Evolutionary conservation across 23 tunicate genomes (phyloP), one percentile per base, ranked within the genome.

Genomic region (Ascidia mentula): DNA sequence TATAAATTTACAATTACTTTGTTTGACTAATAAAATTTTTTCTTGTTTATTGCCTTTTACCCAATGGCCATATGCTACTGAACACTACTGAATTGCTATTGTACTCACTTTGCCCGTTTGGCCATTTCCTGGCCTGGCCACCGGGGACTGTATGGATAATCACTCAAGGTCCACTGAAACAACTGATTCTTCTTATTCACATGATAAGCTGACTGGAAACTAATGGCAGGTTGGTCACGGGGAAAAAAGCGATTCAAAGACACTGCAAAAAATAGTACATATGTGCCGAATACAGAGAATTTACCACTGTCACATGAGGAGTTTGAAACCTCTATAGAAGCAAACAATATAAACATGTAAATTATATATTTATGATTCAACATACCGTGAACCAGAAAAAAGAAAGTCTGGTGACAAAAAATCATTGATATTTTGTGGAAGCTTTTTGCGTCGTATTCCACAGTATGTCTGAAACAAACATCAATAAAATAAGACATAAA

Each of bases 101-200:
- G 18, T 0, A 60, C 82, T 34, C 32, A 86, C 92, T 79, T 82
- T 37, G 91, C 77, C 37, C 97, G 40, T 74, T 92, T 87, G 18
- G 85, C 97, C 91, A 92, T 92, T 87, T 92, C 97, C 28, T 80
- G 26, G 22, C 91, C 91, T 18, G 85, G 46, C 97, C 97, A 92
- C 38, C 97, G 39, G 0, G 97, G 97, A 72, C 97, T 92, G 82
- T 92, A 92, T 22, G 97, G 91, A 40, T 92, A 92, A 61, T 75
- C 79, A 9, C 85, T 17, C 28, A 61, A 85, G 18, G 80, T 60
- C 31, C 60, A 84, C 79, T 92, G 91, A 78, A 77, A 82, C 46
- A 82, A 72, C 40, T 85, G 82, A 37, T 74, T 78, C 40, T 82
- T 80, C 42, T 69, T 72, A 46, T 79, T 92, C 22, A 86, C 32